phyloP scores from a whole-genome alignment of 2,888 invertebrate genomes.

The Brenthis hecate region DNA sequence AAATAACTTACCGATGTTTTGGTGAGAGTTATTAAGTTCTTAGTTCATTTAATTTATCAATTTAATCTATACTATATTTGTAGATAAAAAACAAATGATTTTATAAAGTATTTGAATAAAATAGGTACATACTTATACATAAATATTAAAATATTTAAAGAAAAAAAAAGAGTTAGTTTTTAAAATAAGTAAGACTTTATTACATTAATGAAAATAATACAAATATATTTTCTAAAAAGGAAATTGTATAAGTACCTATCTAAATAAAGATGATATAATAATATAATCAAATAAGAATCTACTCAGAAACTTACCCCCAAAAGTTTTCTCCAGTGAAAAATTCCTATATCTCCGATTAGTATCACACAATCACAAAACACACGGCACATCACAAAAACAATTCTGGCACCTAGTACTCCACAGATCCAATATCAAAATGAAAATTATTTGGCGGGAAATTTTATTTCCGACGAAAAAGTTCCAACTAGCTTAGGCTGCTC shows the following conservation, averaged over 20 bases:
- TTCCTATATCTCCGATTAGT: slow-evolving; percentile 53
- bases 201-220: no score
- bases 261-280: neutral
- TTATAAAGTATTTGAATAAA: no score
- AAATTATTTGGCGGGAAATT: slow-evolving; percentile 67
- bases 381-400: slow-evolving; percentile 49
- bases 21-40: no score
- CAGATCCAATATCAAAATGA: slow-evolving; percentile 38
- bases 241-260: neutral
- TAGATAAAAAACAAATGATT: no score
- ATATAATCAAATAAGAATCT: slow-evolving; percentile 29
- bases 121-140: no score
- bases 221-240: neutral
- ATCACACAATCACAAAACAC: slow-evolving; percentile 45
- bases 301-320: slow-evolving; percentile 36
- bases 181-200: no score
- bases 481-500: slow-evolving; percentile 45
- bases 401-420: slow-evolving; percentile 52
- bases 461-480: slow-evolving; percentile 70
- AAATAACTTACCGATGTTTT: no score
- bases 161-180: no score
- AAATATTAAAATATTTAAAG: no score
- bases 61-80: no score
- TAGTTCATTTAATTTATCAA: no score
- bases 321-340: slow-evolving; percentile 27